A percentile compares a stretch with the other conserved stretches of the same genome.
Evolutionary conservation across 2,113 vertebrate genomes (phyloP).

Genomic region (Protobothrops flavoviridis): DNA sequence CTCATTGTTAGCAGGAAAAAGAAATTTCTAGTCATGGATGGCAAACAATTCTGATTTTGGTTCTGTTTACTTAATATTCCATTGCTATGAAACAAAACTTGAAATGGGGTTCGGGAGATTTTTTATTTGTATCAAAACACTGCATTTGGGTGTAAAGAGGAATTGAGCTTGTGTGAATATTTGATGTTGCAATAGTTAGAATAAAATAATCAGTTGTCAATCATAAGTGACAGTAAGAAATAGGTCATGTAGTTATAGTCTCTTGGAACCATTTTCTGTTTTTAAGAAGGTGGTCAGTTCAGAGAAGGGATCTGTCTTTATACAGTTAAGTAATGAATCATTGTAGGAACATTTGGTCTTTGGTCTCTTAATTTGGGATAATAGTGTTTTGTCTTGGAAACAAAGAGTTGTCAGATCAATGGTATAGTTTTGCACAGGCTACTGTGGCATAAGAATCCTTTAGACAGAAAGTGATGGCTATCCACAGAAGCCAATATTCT

Average conservation of each 20-base stretch:
- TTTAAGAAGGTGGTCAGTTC: background rate
- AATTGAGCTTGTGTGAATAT: background rate
- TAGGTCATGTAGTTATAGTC: background rate
- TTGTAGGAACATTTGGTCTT: background rate
- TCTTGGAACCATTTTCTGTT: background rate
- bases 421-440: background rate
- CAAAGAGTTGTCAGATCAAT: background rate
- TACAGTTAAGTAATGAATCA: background rate
- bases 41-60: background rate
- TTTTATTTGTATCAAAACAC: background rate
- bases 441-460: background rate
- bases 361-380: background rate
- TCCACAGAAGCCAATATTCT: background rate
- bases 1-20: background rate
- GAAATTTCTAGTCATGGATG: background rate
- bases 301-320: background rate
- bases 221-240: background rate
- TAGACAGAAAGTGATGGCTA: background rate
- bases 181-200: background rate
- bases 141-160: conserved; percentile 4
- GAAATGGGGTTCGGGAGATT: background rate
- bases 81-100: background rate
- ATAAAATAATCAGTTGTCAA: background rate
- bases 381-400: background rate
- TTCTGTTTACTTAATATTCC: background rate